phyloP scores from a whole-genome alignment of 2,113 vertebrate species.

The Sceloporus undulatus region DNA sequence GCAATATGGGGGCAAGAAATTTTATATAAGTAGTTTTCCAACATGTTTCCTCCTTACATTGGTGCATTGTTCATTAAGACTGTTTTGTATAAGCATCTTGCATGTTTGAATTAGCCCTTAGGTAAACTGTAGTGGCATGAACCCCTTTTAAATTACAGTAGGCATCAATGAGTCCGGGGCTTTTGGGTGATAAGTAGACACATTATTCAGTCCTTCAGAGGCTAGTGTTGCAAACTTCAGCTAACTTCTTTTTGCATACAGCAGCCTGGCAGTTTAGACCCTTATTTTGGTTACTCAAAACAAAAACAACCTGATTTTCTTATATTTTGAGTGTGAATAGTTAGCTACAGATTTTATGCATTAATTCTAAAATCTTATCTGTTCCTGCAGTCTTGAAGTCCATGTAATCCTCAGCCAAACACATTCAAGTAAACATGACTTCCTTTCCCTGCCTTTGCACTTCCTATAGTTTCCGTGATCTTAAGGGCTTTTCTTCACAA shows the following conservation, averaged over 20 bases:
- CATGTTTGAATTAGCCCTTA: neutral
- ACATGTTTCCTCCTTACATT: too few species aligned
- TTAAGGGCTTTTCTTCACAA: slow-evolving; percentile 73
- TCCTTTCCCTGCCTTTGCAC: slow-evolving; percentile 25
- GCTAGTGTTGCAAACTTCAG: slow-evolving; percentile 58
- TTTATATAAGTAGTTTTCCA: too few species aligned
- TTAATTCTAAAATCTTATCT: slow-evolving; percentile 62
- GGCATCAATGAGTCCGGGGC: slow-evolving; percentile 41
- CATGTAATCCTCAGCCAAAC: slow-evolving; percentile 66
- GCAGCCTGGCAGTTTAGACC: slow-evolving; percentile 63
- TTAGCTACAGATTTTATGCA: slow-evolving; percentile 62
- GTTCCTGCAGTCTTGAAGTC: slow-evolving; percentile 64
- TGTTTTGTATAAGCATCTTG: neutral
- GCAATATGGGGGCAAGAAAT: too few species aligned
- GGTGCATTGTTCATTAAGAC: too few species aligned
- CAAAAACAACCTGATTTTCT: slow-evolving; percentile 66
- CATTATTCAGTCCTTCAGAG: slow-evolving; percentile 38
- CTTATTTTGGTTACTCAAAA: slow-evolving; percentile 53
- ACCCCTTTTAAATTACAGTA: neutral
- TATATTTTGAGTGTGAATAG: slow-evolving; percentile 68
- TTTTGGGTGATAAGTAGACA: slow-evolving; percentile 29
- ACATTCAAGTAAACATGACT: slow-evolving; percentile 66
- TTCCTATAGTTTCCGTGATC: slow-evolving; percentile 69
- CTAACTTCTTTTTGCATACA: slow-evolving; percentile 65
- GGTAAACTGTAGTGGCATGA: slow-evolving; percentile 21